Percentiles rank a stretch among this genome's conserved stretches.
Evolutionary conservation across 2,113 vertebrate genomes (phyloP).

Genomic region (Eclectus roratus): DNA sequence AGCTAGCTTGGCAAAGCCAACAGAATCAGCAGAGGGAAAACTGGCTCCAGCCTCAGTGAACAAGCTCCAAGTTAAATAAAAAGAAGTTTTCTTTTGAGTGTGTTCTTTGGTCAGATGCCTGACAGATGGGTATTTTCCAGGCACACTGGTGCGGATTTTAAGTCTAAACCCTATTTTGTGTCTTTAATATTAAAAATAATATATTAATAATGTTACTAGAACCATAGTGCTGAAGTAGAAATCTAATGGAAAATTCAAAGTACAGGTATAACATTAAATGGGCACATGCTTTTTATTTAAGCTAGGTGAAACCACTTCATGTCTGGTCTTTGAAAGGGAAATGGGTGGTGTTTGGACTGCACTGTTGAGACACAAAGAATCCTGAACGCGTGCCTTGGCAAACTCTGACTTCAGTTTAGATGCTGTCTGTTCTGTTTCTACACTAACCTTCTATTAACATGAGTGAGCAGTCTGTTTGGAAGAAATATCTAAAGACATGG

Average conservation of each 20-base stretch:
- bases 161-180: not conserved
- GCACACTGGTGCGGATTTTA: not conserved
- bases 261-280: not conserved
- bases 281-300: fast-evolving
- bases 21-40: not conserved
- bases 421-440: not conserved
- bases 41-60: not conserved
- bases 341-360: too few species aligned
- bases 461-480: not conserved
- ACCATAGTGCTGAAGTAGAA: not conserved
- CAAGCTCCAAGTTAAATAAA: not conserved
- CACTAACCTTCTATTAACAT: not conserved
- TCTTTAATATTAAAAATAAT: not conserved
- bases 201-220: not conserved
- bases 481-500: fast-evolving
- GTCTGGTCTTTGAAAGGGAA: not conserved
- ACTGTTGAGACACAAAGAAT: not conserved
- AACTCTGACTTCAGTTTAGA: not conserved
- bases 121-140: not conserved
- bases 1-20: not conserved
- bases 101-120: too few species aligned
- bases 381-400: not conserved
- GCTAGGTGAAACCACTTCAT: not conserved
- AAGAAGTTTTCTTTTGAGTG: not conserved
- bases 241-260: fast-evolving